phyloP scores from a whole-genome alignment of 2,888 invertebrate genomes.

The Selenia dentaria region DNA sequence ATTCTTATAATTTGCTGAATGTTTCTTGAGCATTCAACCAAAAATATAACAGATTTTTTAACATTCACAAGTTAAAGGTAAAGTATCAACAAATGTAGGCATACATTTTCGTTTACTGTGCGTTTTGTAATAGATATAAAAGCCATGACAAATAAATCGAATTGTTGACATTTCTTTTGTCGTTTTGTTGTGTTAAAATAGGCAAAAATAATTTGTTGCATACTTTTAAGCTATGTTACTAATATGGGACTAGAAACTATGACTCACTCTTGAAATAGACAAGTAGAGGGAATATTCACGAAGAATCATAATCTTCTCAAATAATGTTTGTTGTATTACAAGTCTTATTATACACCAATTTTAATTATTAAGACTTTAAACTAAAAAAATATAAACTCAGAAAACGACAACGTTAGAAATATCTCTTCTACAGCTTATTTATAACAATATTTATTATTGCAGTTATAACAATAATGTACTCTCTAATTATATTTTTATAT shows the following conservation, averaged over 20 bases:
- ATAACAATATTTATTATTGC: neutral
- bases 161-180: neutral
- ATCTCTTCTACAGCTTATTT: slow-evolving; percentile 8
- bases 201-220: no score
- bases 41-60: no score
- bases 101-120: no score
- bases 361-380: neutral
- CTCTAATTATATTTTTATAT: neutral
- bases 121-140: no score
- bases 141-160: neutral
- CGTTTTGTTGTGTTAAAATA: neutral
- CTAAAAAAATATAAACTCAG: slow-evolving; percentile 5
- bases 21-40: no score
- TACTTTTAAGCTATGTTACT: neutral
- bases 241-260: slow-evolving; percentile 2
- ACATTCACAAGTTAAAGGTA: no score
- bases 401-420: slow-evolving; percentile 13
- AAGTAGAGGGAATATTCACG: neutral
- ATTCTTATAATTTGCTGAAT: no score
- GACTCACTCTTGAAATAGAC: neutral
- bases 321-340: neutral
- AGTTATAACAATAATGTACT: neutral
- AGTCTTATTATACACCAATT: neutral
- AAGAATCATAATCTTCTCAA: neutral
- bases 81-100: no score